These are phyloP conservation scores for Morelia viridis DNA, from an alignment of 2,797 vertebrate species.

Conservation along the genomic window DNA sequence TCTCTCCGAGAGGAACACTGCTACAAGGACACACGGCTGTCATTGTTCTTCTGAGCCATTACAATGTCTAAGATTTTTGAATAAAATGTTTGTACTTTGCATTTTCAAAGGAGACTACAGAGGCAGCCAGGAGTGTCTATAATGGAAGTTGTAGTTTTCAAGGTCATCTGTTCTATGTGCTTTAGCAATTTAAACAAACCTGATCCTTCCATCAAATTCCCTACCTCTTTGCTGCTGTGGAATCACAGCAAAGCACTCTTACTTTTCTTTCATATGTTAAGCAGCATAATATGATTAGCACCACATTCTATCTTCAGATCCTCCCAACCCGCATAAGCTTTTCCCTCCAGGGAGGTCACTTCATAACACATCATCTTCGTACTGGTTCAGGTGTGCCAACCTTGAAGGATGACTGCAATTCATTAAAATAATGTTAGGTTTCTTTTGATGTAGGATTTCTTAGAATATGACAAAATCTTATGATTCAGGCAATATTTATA, in stretches of 20 bases:
- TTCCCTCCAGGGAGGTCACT: conserved; percentile 46
- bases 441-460: conserved; percentile 67
- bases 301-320: conserved; percentile 60
- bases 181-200: conserved; percentile 62
- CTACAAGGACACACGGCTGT: conserved; percentile 55
- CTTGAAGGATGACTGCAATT: conserved; percentile 42
- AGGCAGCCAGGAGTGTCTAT: conserved; percentile 57
- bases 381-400: conserved; percentile 65
- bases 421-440: conserved; percentile 54
- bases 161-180: conserved; percentile 49
- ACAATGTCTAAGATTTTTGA: conserved; percentile 59
- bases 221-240: conserved; percentile 58
- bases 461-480: conserved; percentile 65
- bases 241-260: conserved; percentile 60
- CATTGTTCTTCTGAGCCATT: conserved; percentile 65
- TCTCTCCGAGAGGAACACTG: conserved; percentile 58
- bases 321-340: conserved; percentile 38
- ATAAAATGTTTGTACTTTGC: conserved; percentile 66
- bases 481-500: conserved; percentile 70
- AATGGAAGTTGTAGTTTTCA: conserved; percentile 68
- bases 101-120: conserved; percentile 67
- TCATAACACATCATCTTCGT: conserved; percentile 54
- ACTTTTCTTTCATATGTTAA: conserved; percentile 61
- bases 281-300: conserved; percentile 52
- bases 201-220: conserved; percentile 17